Conservation (phyloP, 2,888 invertebrate genomes). For the Nipponacmea schrenckii region DNA sequence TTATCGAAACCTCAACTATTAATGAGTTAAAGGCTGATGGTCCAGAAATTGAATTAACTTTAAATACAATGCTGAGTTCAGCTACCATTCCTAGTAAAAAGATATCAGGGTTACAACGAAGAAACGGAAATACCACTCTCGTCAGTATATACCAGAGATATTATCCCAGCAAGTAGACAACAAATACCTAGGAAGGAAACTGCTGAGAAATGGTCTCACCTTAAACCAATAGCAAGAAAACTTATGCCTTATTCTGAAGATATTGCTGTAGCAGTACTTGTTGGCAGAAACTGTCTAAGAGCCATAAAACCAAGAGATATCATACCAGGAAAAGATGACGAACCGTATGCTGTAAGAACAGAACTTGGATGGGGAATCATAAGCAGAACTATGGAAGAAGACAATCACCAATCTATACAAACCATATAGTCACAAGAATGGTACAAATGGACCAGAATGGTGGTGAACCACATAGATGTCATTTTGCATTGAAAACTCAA, state of each 20-base stretch:
- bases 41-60: not conserved
- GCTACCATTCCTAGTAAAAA: not conserved
- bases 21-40: not conserved
- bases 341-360: conserved; percentile 6
- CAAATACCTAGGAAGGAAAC: not conserved
- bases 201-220: not conserved
- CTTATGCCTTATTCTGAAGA: not conserved
- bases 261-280: not conserved
- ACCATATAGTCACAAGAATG: not conserved
- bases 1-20: not conserved
- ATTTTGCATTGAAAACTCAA: not conserved
- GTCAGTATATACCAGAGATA: not conserved
- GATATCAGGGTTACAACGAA: not conserved
- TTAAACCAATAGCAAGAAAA: not conserved
- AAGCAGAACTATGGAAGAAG: not conserved
- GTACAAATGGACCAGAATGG: no score
- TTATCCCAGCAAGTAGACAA: no score
- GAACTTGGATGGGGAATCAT: conserved; percentile 7
- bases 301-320: conserved; percentile 3
- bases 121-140: not conserved
- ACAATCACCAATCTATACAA: not conserved
- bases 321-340: not conserved
- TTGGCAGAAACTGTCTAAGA: not conserved
- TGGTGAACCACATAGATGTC: no score
- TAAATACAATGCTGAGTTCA: conserved; percentile 1